Base-by-base conservation (phyloP, 2,113 vertebrate genomes). In the Calyptommatus sinebrachiatus region DNA sequence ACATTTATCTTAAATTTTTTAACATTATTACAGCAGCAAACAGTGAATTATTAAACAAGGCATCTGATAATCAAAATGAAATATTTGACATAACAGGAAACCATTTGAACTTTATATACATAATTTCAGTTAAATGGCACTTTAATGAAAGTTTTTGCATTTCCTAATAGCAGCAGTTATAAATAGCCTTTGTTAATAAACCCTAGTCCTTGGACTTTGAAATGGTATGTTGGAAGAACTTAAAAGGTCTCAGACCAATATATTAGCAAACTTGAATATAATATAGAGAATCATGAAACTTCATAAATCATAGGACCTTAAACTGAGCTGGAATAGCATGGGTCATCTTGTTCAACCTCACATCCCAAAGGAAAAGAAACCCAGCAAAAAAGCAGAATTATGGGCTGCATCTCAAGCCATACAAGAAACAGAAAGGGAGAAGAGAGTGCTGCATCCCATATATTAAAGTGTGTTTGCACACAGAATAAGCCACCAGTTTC, bases 291-390 rank as follows among this genome's bases (percentile, higher is more conserved):
- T 81, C 53, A 78, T 86, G 83, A 76, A 60, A 45, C 60, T 76
- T 45, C 87, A 82, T 90, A 81, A 88, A 91, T 90, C 88, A 87
- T 75, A 71, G 66, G 82, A 21, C 48, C 28, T 88, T 61, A 81
- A 68, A 85, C 76, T 82, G 73, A 57, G 72, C 71, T 88, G 79
- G 24, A 74, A 61, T 10, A 29, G 18, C 50, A 67, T 57, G 62
- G 79, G 71, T 57, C 71, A n/a, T 45, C 71, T 53, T 9, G 12
- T n/a, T 61, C 48, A 68, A 46, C 63, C 72, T 60, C 68, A 20
- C 35, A 22, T 68, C 65, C 31, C 18, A 67, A 68, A 18, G 11
- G 12, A 28, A 53, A 46, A 77, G 28, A 53, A 46, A 77, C 24
- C 8, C 8, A 67, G 22, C 29, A 57, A 73, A 31, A 31, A 67